Evolutionary conservation across 2,797 vertebrate species (phyloP).

Genomic region (Lacerta viridis): DNA sequence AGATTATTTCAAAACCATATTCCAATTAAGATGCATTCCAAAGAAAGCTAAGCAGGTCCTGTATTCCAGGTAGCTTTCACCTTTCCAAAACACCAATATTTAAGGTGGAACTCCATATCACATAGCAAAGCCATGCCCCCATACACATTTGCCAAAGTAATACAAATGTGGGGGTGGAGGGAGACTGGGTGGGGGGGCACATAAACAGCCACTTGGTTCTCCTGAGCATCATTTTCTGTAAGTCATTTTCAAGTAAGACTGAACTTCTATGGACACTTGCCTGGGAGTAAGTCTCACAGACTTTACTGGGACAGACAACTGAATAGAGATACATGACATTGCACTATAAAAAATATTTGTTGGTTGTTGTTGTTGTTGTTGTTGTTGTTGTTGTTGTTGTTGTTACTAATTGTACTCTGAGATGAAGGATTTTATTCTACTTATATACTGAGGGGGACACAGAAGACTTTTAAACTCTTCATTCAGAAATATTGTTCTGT

Average conservation of each 20-base stretch:
- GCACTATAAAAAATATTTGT: not conserved
- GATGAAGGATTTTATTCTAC: not conserved
- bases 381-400: not conserved
- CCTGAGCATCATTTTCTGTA: not conserved
- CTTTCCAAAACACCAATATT: not conserved
- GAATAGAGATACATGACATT: not conserved
- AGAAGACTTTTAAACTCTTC: conserved; percentile 20
- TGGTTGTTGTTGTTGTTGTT: not conserved
- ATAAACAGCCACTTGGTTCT: not conserved
- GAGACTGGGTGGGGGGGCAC: not conserved
- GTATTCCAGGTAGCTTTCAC: conserved; percentile 1
- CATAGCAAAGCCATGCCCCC: not conserved
- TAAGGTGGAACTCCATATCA: not conserved
- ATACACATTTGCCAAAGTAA: not conserved
- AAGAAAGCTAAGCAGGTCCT: not conserved
- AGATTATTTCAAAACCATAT: not conserved
- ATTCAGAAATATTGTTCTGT: conserved; percentile 15
- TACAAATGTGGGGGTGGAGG: not conserved
- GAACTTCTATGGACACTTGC: not conserved
- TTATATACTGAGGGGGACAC: conserved; percentile 9
- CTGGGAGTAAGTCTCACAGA: not conserved
- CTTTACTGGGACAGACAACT: not conserved
- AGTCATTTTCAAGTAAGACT: not conserved
- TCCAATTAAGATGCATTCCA: not conserved
- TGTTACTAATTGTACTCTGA: not conserved